Evolutionary conservation across 2,888 invertebrate species (phyloP).

Genomic region (Lasius fuliginosus): DNA sequence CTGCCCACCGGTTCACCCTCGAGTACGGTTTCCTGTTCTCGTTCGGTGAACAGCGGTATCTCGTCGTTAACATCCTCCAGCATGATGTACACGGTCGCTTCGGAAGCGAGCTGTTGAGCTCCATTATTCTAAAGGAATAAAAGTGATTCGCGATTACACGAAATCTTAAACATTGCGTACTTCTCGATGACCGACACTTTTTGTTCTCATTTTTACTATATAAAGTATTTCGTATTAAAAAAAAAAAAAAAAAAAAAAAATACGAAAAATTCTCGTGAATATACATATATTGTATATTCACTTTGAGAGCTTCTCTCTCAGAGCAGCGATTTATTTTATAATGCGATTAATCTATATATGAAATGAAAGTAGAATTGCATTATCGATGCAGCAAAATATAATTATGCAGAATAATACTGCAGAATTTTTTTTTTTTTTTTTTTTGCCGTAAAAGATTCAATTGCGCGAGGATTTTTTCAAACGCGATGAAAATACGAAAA

Average conservation of each 20-base stretch:
- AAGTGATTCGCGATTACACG: slow-evolving; percentile 21
- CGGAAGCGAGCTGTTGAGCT: slow-evolving; percentile 97
- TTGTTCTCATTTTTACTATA: neutral
- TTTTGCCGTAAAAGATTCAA: neutral
- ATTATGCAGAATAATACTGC: neutral
- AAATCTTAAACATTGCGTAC: neutral
- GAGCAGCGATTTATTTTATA: neutral
- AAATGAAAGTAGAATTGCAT: neutral
- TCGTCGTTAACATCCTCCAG: slow-evolving; percentile 99
- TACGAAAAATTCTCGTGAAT: too few species aligned
- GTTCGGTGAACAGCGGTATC: slow-evolving; percentile 97
- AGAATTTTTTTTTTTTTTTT: neutral
- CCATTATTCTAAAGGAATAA: slow-evolving; percentile 93
- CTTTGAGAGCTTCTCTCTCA: neutral
- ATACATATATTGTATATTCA: too few species aligned
- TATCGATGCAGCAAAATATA: neutral
- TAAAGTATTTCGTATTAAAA: neutral
- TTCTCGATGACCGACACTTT: neutral
- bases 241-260: too few species aligned
- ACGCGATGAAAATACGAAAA: neutral
- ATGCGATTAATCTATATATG: neutral
- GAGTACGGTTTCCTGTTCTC: slow-evolving; percentile 97
- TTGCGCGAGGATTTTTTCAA: neutral
- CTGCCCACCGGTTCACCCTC: slow-evolving; percentile 98
- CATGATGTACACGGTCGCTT: slow-evolving; percentile 97